A percentile compares a stretch with the other conserved stretches of the same genome.
phyloP scores from a whole-genome alignment of 2,113 vertebrate species.

The Argyrosomus japonicus region DNA sequence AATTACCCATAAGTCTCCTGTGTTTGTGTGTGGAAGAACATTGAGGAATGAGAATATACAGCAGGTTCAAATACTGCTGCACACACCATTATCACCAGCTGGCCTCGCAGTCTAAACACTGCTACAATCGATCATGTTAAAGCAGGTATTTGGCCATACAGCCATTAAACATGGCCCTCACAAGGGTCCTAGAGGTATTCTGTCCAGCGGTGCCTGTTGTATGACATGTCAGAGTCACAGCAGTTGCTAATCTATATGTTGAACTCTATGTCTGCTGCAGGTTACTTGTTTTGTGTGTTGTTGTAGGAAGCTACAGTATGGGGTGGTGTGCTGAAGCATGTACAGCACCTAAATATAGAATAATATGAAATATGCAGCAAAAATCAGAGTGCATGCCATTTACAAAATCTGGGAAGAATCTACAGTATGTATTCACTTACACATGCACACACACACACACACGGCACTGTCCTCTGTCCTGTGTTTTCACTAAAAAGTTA shows the following conservation, averaged over 20 bases:
- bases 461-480: background rate
- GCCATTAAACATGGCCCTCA: background rate
- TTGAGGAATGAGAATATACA: background rate
- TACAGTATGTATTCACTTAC: background rate
- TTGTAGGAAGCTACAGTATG: background rate
- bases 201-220: background rate
- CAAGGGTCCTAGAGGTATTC: background rate
- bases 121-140: background rate
- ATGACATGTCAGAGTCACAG: background rate
- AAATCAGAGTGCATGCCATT: background rate
- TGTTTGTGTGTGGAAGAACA: background rate
- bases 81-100: background rate
- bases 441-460: background rate
- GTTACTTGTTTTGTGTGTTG: background rate
- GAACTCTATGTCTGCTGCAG: background rate
- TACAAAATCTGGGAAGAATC: background rate
- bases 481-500: conserved; percentile 11
- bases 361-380: conserved; percentile 20
- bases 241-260: background rate
- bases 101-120: background rate
- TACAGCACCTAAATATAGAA: conserved; percentile 3
- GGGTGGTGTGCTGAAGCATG: background rate
- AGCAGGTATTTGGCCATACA: background rate
- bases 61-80: background rate
- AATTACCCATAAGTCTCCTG: background rate